A percentile compares a stretch with the other conserved stretches of the same genome.
Evolutionary conservation across 2,113 vertebrate genomes (phyloP).

Genomic region (Lepus americanus): DNA sequence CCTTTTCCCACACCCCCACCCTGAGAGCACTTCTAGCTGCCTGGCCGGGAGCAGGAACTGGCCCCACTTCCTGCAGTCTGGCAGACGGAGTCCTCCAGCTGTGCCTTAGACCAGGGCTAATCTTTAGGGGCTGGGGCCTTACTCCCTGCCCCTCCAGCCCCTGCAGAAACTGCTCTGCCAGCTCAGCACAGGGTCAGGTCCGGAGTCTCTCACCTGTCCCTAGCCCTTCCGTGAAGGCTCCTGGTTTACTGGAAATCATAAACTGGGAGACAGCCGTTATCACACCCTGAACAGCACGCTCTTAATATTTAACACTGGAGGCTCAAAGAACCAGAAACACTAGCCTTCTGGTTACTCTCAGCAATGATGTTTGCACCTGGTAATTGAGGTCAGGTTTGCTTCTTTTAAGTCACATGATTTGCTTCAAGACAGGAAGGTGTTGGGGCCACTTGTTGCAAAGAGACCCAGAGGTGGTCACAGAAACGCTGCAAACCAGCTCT

Average conservation of each 20-base stretch:
- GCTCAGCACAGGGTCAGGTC: slow-evolving; percentile 33
- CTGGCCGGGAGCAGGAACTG: neutral
- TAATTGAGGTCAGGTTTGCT: slow-evolving; percentile 78
- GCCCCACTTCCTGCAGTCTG: neutral
- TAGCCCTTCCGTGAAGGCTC: slow-evolving; percentile 69
- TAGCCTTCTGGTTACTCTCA: slow-evolving; percentile 68
- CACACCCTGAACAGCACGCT: slow-evolving; percentile 50
- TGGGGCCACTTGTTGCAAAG: slow-evolving; percentile 69
- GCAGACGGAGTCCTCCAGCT: neutral
- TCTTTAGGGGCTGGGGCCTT: neutral
- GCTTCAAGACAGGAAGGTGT: slow-evolving; percentile 73
- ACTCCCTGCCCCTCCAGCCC: neutral
- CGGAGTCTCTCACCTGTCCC: slow-evolving; percentile 59
- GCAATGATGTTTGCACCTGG: slow-evolving; percentile 69
- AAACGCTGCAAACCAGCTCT: neutral
- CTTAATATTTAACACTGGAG: slow-evolving; percentile 71
- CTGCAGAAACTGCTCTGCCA: slow-evolving; percentile 63
- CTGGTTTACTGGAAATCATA: slow-evolving; percentile 82
- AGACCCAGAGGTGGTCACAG: slow-evolving; percentile 33
- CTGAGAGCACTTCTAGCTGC: neutral
- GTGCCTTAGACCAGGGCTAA: neutral
- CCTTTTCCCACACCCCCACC: neutral
- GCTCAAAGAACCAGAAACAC: neutral
- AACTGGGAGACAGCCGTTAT: slow-evolving; percentile 71
- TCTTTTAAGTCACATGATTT: slow-evolving; percentile 81